Percentiles rank a stretch among this genome's conserved stretches.
phyloP scores from a whole-genome alignment of 92 coral and sea anemone species.

The Epizoanthus ramosus region DNA sequence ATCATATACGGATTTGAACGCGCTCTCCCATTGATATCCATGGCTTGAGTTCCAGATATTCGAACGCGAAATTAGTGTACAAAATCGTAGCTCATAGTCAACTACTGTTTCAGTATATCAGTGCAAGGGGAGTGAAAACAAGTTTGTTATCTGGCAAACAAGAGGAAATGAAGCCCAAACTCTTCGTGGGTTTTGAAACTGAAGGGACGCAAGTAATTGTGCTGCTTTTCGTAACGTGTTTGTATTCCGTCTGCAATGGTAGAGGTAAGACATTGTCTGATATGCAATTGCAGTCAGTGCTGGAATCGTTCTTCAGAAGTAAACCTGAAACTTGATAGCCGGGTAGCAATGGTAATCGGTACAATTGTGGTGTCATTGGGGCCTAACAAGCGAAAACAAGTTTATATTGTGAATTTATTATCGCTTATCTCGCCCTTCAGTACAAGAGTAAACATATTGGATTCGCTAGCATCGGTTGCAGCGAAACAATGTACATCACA shows the following conservation, averaged over 20 bases:
- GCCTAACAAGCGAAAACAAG: constrained; percentile 29
- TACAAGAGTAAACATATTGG: background rate
- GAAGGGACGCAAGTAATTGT: constrained; percentile 3
- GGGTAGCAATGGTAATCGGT: constrained; percentile 10
- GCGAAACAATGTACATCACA: background rate
- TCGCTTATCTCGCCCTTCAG: background rate
- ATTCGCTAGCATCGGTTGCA: background rate
- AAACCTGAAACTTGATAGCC: background rate
- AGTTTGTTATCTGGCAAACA: constrained; percentile 1
- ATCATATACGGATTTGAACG: constrained; percentile 5
- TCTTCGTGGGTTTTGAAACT: constrained; percentile 10
- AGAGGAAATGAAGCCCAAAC: constrained; percentile 19
- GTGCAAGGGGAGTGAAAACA: background rate
- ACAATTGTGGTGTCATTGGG: constrained; percentile 13
- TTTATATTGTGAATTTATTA: constrained; percentile 1
- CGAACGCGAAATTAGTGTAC: background rate
- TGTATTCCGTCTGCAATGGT: background rate
- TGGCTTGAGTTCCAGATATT: background rate
- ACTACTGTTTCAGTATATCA: background rate
- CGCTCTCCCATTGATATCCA: constrained; percentile 17
- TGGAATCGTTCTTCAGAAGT: background rate
- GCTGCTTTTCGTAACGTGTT: constrained; percentile 2
- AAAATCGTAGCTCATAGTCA: background rate
- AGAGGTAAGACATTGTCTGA: background rate
- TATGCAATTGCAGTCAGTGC: background rate